Percentiles rank a stretch among this genome's conserved stretches.
Conservation (phyloP, 2,113 vertebrate genomes). For the Naja naja region DNA sequence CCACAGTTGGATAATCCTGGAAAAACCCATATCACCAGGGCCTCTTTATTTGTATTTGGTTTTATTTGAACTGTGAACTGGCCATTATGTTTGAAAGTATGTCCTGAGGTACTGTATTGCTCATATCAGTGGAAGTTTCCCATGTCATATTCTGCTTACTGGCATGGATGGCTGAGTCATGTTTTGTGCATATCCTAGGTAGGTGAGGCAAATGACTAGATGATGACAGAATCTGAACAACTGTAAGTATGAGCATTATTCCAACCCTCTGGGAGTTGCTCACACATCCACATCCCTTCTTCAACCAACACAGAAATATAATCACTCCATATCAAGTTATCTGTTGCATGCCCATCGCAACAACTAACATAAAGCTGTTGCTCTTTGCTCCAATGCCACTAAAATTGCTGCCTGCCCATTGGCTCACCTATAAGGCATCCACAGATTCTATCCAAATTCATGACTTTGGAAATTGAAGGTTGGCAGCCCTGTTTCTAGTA, state of each 20-base stretch:
- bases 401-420: neutral
- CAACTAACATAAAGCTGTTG: neutral
- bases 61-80: neutral
- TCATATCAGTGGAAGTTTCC: neutral
- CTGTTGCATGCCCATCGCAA: neutral
- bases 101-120: neutral
- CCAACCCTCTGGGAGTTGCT: neutral
- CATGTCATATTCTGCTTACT: neutral
- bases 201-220: neutral
- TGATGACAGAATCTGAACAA: neutral
- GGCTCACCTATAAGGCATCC: neutral
- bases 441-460: neutral
- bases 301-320: neutral
- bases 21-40: neutral
- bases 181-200: neutral
- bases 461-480: neutral
- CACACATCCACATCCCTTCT: neutral
- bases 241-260: neutral
- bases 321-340: neutral
- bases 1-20: neutral
- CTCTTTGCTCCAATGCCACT: neutral
- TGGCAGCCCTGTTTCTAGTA: neutral
- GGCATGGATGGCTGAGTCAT: neutral
- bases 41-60: neutral
- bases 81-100: neutral